Base-by-base conservation (phyloP, 2,113 vertebrate species). In the Peromyscus californicus region DNA sequence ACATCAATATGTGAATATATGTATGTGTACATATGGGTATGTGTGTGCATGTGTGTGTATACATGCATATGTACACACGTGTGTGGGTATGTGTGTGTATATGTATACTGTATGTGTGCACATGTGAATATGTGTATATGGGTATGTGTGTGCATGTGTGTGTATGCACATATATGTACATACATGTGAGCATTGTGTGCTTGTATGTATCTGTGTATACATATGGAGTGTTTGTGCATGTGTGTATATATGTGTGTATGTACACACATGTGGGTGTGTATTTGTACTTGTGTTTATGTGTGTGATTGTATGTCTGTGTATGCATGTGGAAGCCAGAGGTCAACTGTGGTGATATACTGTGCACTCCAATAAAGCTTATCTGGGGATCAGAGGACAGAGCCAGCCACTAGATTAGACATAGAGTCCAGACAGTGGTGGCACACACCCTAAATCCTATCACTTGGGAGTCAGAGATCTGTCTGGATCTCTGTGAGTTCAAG, bases 181-280 rank as follows among this genome's bases (percentile, higher is more conserved):
- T 6, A 67, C 29, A 7, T 69, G 1, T 69, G 21, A 5, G 33
- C 42, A 29, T 42, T 75, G 72, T 22, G 8, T 39, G 19, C 19
- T 3, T 51, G 1, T 79, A 7, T 36, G 1, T n/a, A 0, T 57
- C 0, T 57, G 1, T n/a, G 9, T 75, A 10, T 22, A 24, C 42
- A 12, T 17, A 72, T n/a, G 70, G 6, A 19, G 57, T 54, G 6
- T 80, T 33, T 80, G 51, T 51, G 16, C 2, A 11, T 80, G 29
- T 48, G 1, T 51, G 10, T 79, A 6, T n/a, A 33, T 61, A 22
- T 61, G 21, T 6, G 1, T 9, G 8, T 33, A 6, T 45, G 10
- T 75, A 12, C 7, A 7, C 13, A 45, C 15, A 42, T 42, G 22
- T 75, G 22, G 11, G 45, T n/a, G 69, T n/a, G 16, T 59, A 59